Evolutionary conservation across 2,113 vertebrate species (phyloP).

Genomic region (Malurus alboscapulatus): DNA sequence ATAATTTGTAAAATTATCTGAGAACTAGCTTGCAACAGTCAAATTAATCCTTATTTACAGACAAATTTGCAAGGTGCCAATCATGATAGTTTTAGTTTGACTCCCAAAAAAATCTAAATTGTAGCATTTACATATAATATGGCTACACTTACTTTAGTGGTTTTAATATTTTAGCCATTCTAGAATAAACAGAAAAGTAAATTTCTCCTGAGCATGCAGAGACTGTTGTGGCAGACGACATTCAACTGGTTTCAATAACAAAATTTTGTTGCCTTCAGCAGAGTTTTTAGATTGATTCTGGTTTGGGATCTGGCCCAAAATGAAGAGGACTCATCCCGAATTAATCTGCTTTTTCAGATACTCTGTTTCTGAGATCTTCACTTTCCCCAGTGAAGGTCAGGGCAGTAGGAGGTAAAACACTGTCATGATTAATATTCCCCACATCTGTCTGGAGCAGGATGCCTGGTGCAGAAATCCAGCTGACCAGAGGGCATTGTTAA

Average conservation of each 20-base stretch:
- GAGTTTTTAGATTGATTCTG: background rate
- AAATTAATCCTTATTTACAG: background rate
- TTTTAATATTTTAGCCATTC: background rate
- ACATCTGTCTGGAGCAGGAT: constrained; percentile 13
- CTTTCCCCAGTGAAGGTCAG: constrained; percentile 30
- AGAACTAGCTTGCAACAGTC: background rate
- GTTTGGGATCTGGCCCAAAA: background rate
- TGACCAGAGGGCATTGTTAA: constrained; percentile 26
- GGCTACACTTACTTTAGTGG: background rate
- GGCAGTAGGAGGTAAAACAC: background rate
- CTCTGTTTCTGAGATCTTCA: background rate
- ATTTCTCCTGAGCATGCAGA: background rate
- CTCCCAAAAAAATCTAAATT: background rate
- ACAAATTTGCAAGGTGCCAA: background rate
- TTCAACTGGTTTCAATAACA: background rate
- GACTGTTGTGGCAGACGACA: background rate
- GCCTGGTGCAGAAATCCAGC: background rate
- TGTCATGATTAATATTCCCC: constrained; percentile 27
- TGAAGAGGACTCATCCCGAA: background rate
- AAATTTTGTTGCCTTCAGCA: background rate
- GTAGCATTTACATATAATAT: background rate
- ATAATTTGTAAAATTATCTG: background rate
- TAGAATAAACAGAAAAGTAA: background rate
- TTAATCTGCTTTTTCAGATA: background rate
- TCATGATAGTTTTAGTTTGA: background rate